Evolutionary conservation across 2,797 vertebrate species (phyloP).

Genomic region (Meda fulgida): DNA sequence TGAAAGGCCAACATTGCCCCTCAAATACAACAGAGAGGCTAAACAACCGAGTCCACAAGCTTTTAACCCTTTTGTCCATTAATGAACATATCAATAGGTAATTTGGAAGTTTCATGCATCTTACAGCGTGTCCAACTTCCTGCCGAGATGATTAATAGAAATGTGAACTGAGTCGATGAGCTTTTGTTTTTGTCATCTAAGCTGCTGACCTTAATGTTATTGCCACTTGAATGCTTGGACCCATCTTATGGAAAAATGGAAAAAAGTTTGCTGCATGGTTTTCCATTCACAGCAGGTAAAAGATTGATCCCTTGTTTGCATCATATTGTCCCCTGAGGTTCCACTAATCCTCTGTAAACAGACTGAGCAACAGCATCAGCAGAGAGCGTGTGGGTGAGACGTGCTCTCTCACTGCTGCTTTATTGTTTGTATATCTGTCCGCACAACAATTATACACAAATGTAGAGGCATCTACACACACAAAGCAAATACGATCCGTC

Average conservation of each 20-base stretch:
- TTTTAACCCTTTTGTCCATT: background rate
- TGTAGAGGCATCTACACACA: background rate
- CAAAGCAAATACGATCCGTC: background rate
- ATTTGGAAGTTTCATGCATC: background rate
- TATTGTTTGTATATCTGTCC: constrained; percentile 11
- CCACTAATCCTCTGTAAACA: constrained; percentile 61
- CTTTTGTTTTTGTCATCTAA: constrained; percentile 21
- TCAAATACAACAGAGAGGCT: background rate
- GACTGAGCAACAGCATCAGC: constrained; percentile 41
- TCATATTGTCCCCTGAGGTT: constrained; percentile 59
- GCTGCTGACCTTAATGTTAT: constrained; percentile 29
- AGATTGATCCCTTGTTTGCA: constrained; percentile 61
- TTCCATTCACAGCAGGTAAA: constrained; percentile 58
- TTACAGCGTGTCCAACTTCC: background rate
- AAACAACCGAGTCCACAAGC: background rate
- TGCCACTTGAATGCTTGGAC: constrained; percentile 25
- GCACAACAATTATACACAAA: background rate
- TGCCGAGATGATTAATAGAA: background rate
- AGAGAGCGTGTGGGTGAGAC: background rate
- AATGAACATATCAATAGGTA: background rate
- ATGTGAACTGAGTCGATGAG: constrained; percentile 10
- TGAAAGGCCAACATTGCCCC: constrained; percentile 6
- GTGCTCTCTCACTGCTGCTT: constrained; percentile 1
- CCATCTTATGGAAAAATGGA: background rate
- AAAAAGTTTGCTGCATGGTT: constrained; percentile 49